Percentiles rank a stretch among this genome's conserved stretches.
These are phyloP conservation scores for Mungos mungo DNA, from an alignment of 2,113 vertebrate genomes.

Conservation along the genomic window DNA sequence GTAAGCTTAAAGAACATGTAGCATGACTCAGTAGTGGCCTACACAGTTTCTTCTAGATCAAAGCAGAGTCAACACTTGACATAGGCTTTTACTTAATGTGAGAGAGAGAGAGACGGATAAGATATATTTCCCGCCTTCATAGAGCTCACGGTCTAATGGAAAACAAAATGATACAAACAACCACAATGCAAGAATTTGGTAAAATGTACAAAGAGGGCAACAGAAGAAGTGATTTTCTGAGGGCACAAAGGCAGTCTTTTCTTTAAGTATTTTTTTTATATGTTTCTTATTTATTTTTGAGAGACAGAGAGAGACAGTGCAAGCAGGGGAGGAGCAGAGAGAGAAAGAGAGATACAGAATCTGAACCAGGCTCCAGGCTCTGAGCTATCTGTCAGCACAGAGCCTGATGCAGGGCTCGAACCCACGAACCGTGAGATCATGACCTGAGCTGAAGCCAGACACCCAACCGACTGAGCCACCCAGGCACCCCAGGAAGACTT, in stretches of 20 bases:
- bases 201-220: not conserved
- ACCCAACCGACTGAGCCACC: too few species aligned
- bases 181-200: not conserved
- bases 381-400: too few species aligned
- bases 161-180: not conserved
- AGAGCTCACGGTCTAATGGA: not conserved
- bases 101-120: not conserved
- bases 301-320: too few species aligned
- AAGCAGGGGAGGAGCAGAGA: too few species aligned
- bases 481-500: not conserved
- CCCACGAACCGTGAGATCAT: too few species aligned
- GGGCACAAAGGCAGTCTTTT: not conserved
- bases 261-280: too few species aligned
- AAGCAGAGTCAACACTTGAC: conserved; percentile 50
- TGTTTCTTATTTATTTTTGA: too few species aligned
- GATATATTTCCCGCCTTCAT: not conserved
- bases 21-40: conserved; percentile 25
- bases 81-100: not conserved
- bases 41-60: conserved; percentile 41
- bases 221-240: not conserved
- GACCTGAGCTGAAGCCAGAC: too few species aligned
- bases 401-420: too few species aligned
- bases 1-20: conserved; percentile 65
- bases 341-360: too few species aligned
- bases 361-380: too few species aligned